phyloP scores from a whole-genome alignment of 1,140 invertebrate genomes.

The Ridgeia piscesae region DNA sequence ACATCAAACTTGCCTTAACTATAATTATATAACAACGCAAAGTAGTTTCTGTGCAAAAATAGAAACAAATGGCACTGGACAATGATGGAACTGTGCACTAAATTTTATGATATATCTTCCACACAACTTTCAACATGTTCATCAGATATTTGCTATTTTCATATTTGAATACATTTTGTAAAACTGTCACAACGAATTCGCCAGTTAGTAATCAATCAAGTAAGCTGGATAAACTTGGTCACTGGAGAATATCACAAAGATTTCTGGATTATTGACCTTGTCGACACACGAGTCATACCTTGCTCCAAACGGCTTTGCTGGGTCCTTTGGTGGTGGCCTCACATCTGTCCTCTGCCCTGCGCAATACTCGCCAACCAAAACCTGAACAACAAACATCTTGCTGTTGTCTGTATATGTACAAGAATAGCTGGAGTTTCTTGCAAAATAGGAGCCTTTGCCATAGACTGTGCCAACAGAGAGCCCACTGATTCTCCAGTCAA shows the following conservation, averaged over 20 bases:
- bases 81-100: too few species aligned
- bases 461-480: conserved; percentile 36
- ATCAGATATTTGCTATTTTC: too few species aligned
- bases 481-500: conserved; percentile 30
- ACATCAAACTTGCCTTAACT: too few species aligned
- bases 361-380: conserved; percentile 43
- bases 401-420: conserved; percentile 17
- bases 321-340: conserved; percentile 37
- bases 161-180: too few species aligned
- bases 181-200: not conserved
- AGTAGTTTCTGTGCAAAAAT: too few species aligned
- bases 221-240: conserved; percentile 49
- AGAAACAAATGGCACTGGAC: too few species aligned
- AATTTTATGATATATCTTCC: too few species aligned
- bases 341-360: conserved; percentile 34
- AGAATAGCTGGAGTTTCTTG: conserved; percentile 38
- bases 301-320: conserved; percentile 29
- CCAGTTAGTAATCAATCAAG: conserved; percentile 40
- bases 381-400: conserved; percentile 34
- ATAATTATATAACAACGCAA: too few species aligned
- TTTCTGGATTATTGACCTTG: conserved; percentile 36
- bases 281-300: conserved; percentile 48
- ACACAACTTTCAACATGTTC: too few species aligned
- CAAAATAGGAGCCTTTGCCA: conserved; percentile 50
- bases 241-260: conserved; percentile 46